Percentiles rank a stretch among this genome's conserved stretches.
These are phyloP conservation scores for Balaenoptera acutorostrata DNA, from an alignment of 2,113 vertebrate species.

Conservation along the genomic window DNA sequence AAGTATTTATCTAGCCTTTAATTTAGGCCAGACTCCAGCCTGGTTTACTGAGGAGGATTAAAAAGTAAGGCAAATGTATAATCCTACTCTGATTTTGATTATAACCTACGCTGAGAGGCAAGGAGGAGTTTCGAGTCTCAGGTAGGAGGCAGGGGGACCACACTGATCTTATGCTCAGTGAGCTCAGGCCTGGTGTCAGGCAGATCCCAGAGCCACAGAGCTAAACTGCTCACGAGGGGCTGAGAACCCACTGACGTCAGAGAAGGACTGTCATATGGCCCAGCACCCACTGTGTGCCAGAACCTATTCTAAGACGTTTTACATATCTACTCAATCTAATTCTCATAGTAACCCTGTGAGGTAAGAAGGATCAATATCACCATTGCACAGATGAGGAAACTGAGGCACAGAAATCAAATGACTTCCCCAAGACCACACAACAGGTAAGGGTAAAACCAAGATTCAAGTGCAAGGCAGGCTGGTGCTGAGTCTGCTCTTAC, in stretches of 20 bases:
- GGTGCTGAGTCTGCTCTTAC: not conserved
- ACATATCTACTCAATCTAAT: not conserved
- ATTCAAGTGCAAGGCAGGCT: not conserved
- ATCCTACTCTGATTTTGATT: not conserved
- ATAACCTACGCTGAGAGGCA: not conserved
- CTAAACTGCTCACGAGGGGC: not conserved
- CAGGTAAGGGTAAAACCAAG: not conserved
- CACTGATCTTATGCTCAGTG: not conserved
- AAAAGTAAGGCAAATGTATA: conserved; percentile 30
- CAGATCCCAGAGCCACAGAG: not conserved
- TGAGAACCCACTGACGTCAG: not conserved
- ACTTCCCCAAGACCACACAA: not conserved
- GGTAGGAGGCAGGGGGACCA: not conserved
- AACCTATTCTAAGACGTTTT: not conserved
- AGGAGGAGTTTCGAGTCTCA: not conserved
- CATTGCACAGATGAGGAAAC: not conserved
- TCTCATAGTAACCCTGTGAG: not conserved
- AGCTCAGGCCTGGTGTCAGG: not conserved
- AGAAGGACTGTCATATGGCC: not conserved
- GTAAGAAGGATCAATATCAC: not conserved
- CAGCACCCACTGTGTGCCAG: not conserved
- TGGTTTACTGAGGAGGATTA: conserved; percentile 28
- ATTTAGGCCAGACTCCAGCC: not conserved
- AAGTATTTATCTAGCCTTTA: not conserved
- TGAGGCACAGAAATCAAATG: not conserved